These are phyloP conservation scores for Heliconius himera DNA, from an alignment of 1,140 invertebrate species.

Conservation along the genomic window DNA sequence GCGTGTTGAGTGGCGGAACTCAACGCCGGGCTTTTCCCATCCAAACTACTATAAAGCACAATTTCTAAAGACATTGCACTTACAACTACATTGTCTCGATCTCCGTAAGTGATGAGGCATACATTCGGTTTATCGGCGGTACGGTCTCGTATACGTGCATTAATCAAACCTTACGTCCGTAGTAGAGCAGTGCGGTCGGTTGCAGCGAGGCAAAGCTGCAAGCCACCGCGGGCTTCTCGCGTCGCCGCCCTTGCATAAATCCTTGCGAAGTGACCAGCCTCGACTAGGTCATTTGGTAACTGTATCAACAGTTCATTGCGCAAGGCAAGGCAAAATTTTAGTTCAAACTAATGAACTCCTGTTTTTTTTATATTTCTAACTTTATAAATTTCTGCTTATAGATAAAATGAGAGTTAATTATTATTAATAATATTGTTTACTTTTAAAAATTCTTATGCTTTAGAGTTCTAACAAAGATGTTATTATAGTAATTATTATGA, in stretches of 20 bases:
- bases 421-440: too few relatives aligned
- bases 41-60: not conserved
- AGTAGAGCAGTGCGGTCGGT: conserved; percentile 26
- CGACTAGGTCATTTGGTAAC: conserved; percentile 24
- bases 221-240: conserved; percentile 32
- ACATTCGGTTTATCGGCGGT: conserved; percentile 22
- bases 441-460: too few relatives aligned
- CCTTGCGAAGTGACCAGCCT: conserved; percentile 30
- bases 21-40: too few relatives aligned
- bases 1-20: too few relatives aligned
- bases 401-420: too few relatives aligned
- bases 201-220: conserved; percentile 12
- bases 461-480: too few relatives aligned
- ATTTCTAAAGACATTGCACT: not conserved
- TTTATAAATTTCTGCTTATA: too few relatives aligned
- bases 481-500: too few relatives aligned
- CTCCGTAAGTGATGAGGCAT: conserved; percentile 13
- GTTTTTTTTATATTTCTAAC: too few relatives aligned
- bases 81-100: not conserved
- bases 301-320: conserved; percentile 9
- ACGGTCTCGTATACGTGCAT: conserved; percentile 14
- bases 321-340: too few relatives aligned
- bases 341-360: not conserved
- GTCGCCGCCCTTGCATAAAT: conserved; percentile 34
- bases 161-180: conserved; percentile 30